Evolutionary conservation across 2,888 invertebrate genomes (phyloP), one percentile per base, ranked within the genome.

Genomic region (Nemotelus nigrinus): DNA sequence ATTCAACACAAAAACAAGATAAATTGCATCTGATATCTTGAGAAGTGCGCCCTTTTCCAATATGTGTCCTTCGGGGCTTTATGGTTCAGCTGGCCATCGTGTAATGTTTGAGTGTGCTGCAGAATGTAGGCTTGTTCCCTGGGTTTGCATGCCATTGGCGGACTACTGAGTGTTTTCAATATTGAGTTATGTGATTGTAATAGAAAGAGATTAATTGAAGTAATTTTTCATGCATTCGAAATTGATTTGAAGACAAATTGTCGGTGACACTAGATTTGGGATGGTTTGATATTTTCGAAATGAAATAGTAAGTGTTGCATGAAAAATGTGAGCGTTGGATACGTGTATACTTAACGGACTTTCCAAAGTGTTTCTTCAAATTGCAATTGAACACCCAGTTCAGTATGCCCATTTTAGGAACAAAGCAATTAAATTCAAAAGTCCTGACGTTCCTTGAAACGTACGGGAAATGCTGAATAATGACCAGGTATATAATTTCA

Each of bases 221-320:
- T 58, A 58, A 72, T 72, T 72, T 72, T 72, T 72, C 72, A 72
- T 72, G 72, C 58, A 72, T 72, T 72, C 58, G 72, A 72, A 58
- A 45, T 72, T 72, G 72, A 58, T 58, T 70, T 72, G 72, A 58
- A 72, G 72, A 72, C 72, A 72, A 72, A 72, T 72, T 72, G 72
- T 47, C 45, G 44, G 45, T 8, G 5, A 60, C 8, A 25, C 25
- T 25, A 25, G 25, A 25, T 25, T 25, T 25, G 25, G 25, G 25
- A 25, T 25, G 25, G 25, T 25, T 25, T 25, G 25, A 25, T 25
- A 25, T 25, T 25, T 25, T 25, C 25, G 25, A 25, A 25, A 25
- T 25, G 25, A 25, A 25, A 25, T 25, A 25, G 25, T 25, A 1
- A 1, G 25, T 25, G 25, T 25, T 25, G 25, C 1, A 25, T 25